Percentiles rank a stretch among this genome's conserved stretches.
Conservation (phyloP, 1,140 invertebrate species). For the Notospermus geniculatus region DNA sequence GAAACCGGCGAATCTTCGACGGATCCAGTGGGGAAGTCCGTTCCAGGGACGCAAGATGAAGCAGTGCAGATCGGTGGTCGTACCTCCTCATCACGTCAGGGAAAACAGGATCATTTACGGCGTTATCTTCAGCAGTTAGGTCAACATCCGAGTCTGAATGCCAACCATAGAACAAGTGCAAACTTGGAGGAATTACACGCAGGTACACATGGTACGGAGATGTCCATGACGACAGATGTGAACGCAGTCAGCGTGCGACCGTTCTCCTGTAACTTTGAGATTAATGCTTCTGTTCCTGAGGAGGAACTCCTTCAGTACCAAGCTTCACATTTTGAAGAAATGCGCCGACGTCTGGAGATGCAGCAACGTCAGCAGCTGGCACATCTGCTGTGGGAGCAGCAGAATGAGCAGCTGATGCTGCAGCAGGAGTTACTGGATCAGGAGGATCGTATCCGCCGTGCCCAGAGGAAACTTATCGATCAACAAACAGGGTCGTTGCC, state of each 20-base stretch:
- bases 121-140: constrained; percentile 33
- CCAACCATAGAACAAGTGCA: too few species aligned
- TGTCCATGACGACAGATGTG: constrained; percentile 6
- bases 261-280: not conserved
- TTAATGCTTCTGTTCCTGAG: constrained; percentile 11
- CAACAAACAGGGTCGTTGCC: not conserved
- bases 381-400: constrained; percentile 13
- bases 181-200: not conserved
- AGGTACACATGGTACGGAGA: constrained; percentile 32
- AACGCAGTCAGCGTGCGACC: not conserved
- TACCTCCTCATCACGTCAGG: not conserved
- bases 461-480: not conserved
- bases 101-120: constrained; percentile 40
- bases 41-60: too few species aligned
- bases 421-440: constrained; percentile 23
- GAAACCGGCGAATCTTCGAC: too few species aligned
- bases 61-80: too few species aligned
- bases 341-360: constrained; percentile 19
- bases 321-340: constrained; percentile 28
- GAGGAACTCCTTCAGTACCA: constrained; percentile 31
- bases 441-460: not conserved
- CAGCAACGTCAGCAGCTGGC: constrained; percentile 9
- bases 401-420: constrained; percentile 24
- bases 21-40: too few species aligned
- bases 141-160: constrained; percentile 12